Evolutionary conservation across 2,113 vertebrate species (phyloP).

Genomic region (Porphyrio hochstetteri): DNA sequence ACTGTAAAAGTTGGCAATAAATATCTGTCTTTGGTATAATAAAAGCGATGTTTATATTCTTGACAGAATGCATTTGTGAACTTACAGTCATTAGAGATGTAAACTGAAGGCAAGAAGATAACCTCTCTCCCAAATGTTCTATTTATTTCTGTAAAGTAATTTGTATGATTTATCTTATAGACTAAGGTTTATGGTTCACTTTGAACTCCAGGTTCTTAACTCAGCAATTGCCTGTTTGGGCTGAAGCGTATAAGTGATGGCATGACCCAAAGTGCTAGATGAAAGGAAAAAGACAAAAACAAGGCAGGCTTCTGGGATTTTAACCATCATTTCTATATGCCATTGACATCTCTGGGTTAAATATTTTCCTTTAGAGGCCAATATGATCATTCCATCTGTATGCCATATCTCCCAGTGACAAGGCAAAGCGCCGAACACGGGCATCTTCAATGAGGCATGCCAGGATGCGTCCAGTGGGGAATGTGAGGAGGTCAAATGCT

Average conservation of each 20-base stretch:
- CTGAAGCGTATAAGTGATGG: conserved; percentile 72
- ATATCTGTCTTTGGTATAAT: conserved; percentile 68
- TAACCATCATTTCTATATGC: conserved; percentile 65
- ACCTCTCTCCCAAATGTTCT: conserved; percentile 73
- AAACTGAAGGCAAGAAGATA: conserved; percentile 74
- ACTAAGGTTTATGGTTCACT: conserved; percentile 75
- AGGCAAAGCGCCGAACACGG: neutral
- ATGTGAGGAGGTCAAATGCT: neutral
- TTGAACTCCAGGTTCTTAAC: conserved; percentile 78
- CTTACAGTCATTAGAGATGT: conserved; percentile 77
- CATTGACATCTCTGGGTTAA: conserved; percentile 68
- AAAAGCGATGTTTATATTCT: conserved; percentile 69
- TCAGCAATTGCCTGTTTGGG: conserved; percentile 71
- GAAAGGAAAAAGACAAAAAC: conserved; percentile 73
- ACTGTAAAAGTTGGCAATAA: conserved; percentile 59
- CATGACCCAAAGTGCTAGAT: conserved; percentile 72
- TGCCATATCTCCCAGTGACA: conserved; percentile 19
- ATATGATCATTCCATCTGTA: conserved; percentile 24
- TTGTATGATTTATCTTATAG: conserved; percentile 77
- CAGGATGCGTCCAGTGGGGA: neutral
- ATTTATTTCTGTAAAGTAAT: conserved; percentile 79
- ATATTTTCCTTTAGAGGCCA: conserved; percentile 65
- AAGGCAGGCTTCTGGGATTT: conserved; percentile 70
- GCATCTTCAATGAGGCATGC: neutral
- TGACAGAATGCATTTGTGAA: conserved; percentile 73